Conservation (phyloP, 2,888 invertebrate genomes). For the Abrostola tripartita region DNA sequence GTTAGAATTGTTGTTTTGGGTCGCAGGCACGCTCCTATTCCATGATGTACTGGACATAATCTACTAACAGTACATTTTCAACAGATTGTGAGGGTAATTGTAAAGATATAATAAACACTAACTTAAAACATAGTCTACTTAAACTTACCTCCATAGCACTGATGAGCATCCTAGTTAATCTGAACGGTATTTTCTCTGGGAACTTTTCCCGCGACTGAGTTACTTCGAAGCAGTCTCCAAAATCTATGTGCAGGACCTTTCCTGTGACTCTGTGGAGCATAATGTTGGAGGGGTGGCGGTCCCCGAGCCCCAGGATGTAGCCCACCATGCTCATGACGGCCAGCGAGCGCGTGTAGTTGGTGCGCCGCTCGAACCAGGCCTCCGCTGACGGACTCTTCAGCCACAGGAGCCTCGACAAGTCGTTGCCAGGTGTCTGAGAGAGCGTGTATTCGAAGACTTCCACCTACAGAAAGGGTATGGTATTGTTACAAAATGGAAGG, state of each 20-base stretch:
- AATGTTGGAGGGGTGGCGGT: constrained; percentile 99
- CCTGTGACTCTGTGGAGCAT: constrained; percentile 99
- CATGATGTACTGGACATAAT: too few species aligned
- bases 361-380: constrained; percentile 99
- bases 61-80: too few species aligned
- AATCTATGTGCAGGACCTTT: constrained; percentile 99
- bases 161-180: constrained; percentile 98
- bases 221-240: constrained; percentile 99
- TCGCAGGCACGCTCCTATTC: too few species aligned
- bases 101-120: too few species aligned
- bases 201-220: constrained; percentile 99
- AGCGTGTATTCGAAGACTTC: constrained; percentile 99
- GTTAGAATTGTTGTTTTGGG: too few species aligned
- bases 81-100: too few species aligned
- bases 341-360: constrained; percentile 98
- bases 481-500: neutral
- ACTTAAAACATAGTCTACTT: neutral
- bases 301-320: constrained; percentile 98
- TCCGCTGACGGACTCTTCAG: constrained; percentile 98
- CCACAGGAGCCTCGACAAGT: constrained; percentile 97
- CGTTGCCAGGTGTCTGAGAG: constrained; percentile 97
- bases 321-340: constrained; percentile 99
- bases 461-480: constrained; percentile 73
- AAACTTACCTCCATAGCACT: constrained; percentile 96
- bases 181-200: constrained; percentile 99